Conservation (phyloP, 2,888 invertebrate genomes). For the Watsonalla cultraria region DNA sequence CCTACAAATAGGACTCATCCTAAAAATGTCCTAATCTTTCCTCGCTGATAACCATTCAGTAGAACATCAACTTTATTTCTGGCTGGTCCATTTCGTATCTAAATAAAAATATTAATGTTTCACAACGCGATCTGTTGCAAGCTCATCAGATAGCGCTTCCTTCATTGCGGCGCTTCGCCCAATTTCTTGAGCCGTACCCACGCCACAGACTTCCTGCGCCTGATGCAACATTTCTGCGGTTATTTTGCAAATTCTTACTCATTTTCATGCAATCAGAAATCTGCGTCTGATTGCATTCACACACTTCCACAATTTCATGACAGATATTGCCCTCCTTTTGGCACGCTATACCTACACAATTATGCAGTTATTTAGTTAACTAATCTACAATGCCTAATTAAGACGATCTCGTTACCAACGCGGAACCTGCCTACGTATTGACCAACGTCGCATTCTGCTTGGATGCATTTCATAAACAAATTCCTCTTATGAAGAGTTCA, state of each 20-base stretch:
- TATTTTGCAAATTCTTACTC: constrained; percentile 24
- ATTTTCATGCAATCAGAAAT: constrained; percentile 14
- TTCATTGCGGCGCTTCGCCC: constrained; percentile 52
- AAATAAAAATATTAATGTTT: constrained; percentile 11
- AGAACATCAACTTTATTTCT: not conserved
- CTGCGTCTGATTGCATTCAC: constrained; percentile 5
- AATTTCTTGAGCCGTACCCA: constrained; percentile 42
- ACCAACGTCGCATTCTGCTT: too few species aligned
- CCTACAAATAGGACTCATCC: too few species aligned
- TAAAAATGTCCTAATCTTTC: too few species aligned
- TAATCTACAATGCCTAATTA: too few species aligned
- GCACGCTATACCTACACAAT: not conserved
- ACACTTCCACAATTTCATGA: constrained; percentile 6
- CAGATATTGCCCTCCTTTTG: not conserved
- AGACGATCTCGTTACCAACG: too few species aligned
- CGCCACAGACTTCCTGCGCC: constrained; percentile 3
- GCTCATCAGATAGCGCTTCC: constrained; percentile 60
- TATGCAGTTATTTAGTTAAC: too few species aligned
- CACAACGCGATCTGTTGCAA: constrained; percentile 42
- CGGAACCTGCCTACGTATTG: too few species aligned
- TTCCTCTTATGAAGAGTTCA: constrained; percentile 6
- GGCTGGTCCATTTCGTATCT: not conserved
- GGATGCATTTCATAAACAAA: too few species aligned
- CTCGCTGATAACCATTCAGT: too few species aligned
- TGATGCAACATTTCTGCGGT: constrained; percentile 34